These are phyloP conservation scores for Leptatherina wallacei DNA, from an alignment of 2,797 vertebrate genomes.

Conservation along the genomic window DNA sequence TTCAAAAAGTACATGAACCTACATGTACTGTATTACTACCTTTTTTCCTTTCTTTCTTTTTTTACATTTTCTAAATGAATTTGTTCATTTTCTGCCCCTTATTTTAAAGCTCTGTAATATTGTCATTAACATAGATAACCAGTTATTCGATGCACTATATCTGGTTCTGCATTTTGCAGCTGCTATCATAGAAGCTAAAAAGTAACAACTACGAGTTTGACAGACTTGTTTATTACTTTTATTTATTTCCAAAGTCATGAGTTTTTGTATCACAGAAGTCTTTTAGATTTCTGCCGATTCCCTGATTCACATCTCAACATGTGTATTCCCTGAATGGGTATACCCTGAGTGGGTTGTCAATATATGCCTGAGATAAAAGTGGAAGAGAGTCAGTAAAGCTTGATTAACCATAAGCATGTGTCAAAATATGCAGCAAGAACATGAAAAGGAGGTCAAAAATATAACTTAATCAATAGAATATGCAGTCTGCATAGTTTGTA, in stretches of 20 bases:
- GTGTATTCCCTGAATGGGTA: neutral
- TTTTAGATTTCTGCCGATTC: too few relatives aligned
- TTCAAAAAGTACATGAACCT: too few relatives aligned
- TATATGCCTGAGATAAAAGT: neutral
- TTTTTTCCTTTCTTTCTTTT: neutral
- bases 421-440: neutral
- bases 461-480: neutral
- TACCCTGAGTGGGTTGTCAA: neutral
- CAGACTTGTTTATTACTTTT: neutral
- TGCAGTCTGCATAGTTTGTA: conserved; percentile 1
- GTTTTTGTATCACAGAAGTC: neutral
- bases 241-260: neutral
- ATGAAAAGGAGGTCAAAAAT: neutral
- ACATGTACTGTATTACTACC: too few relatives aligned
- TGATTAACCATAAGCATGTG: neutral
- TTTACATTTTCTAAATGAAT: neutral
- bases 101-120: neutral
- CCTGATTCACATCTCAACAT: neutral
- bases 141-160: neutral
- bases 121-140: neutral
- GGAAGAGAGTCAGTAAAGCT: neutral
- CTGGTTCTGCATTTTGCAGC: neutral
- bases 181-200: neutral
- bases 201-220: neutral
- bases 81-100: neutral